phyloP scores from a whole-genome alignment of 2,113 vertebrate genomes.

The Malurus elegans region DNA sequence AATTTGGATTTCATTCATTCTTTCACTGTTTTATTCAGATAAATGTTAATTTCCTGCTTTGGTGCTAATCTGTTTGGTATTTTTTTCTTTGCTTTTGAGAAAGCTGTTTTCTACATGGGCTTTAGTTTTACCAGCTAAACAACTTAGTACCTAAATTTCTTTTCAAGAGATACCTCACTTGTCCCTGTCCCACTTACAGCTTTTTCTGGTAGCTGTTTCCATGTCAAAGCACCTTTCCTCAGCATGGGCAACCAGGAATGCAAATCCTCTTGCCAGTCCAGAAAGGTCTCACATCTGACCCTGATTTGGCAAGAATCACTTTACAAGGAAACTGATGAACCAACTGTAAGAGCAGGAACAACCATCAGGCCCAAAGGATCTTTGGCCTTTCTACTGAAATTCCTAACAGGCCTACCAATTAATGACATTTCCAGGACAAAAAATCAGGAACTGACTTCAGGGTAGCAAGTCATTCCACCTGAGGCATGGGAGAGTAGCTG shows the following conservation, averaged over 20 bases:
- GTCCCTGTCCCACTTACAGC: neutral
- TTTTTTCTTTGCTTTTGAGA: neutral
- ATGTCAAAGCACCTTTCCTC: neutral
- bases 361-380: neutral
- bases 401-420: neutral
- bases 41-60: neutral
- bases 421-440: neutral
- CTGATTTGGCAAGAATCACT: neutral
- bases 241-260: neutral
- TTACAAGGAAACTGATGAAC: neutral
- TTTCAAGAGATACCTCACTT: neutral
- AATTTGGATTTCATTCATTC: neutral
- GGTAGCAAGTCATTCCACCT: neutral
- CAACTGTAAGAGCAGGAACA: neutral
- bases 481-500: neutral
- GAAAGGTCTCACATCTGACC: neutral
- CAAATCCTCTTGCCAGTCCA: neutral
- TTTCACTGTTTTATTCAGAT: neutral
- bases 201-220: neutral
- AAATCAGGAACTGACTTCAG: neutral
- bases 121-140: neutral
- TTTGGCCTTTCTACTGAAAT: neutral
- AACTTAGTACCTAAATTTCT: neutral
- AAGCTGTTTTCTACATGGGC: fast-evolving
- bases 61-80: neutral